Conservation (phyloP, 1,140 invertebrate species). For the Drosophila triauraria region DNA sequence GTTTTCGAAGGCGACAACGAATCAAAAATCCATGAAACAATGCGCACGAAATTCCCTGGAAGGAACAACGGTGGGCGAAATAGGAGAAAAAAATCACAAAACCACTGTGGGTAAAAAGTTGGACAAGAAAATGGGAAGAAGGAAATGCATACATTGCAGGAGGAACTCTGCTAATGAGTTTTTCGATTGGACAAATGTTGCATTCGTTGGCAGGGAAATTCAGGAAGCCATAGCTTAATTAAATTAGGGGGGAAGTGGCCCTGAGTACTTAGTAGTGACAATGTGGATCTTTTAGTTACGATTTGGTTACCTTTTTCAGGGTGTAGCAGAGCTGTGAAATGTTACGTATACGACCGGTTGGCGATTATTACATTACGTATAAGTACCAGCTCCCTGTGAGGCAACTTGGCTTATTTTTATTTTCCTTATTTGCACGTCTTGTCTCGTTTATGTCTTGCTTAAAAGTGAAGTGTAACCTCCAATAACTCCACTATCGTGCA, state of each 20-base stretch:
- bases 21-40: slow-evolving; percentile 77
- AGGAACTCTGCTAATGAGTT: slow-evolving; percentile 39
- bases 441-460: too few relatives aligned
- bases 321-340: not conserved
- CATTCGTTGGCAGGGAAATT: slow-evolving; percentile 29
- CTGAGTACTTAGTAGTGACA: not conserved
- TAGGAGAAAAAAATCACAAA: slow-evolving; percentile 14
- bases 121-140: not conserved
- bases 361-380: not conserved
- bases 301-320: slow-evolving; percentile 3
- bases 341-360: not conserved
- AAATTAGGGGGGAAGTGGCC: slow-evolving; percentile 16
- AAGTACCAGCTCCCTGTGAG: not conserved
- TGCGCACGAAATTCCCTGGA: slow-evolving; percentile 64
- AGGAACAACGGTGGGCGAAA: slow-evolving; percentile 4
- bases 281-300: not conserved
- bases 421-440: too few relatives aligned
- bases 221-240: slow-evolving; percentile 39
- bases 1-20: slow-evolving; percentile 62
- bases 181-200: slow-evolving; percentile 45
- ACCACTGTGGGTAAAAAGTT: slow-evolving; percentile 23
- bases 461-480: too few relatives aligned
- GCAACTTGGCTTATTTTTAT: too few relatives aligned
- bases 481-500: too few relatives aligned
- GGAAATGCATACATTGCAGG: not conserved